Percentiles rank a stretch among this genome's conserved stretches.
These are phyloP conservation scores for Saccopteryx leptura DNA, from an alignment of 2,113 vertebrate species.

Conservation along the genomic window DNA sequence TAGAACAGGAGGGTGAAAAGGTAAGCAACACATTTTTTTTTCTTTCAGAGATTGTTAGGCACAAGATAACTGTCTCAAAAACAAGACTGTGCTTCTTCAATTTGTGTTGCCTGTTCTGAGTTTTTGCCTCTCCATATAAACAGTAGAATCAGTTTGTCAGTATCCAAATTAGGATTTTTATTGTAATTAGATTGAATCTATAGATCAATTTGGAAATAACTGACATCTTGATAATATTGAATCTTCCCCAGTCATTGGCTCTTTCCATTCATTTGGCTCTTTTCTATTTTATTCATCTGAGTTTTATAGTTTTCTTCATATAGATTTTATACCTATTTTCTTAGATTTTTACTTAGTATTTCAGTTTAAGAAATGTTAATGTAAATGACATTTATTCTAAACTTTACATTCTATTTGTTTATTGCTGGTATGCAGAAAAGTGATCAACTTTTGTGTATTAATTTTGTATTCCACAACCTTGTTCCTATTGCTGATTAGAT, in stretches of 20 bases:
- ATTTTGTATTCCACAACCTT: neutral
- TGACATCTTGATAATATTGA: neutral
- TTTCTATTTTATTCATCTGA: neutral
- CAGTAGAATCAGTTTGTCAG: neutral
- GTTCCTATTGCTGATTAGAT: neutral
- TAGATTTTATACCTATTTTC: neutral
- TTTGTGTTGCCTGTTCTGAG: neutral
- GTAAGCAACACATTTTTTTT: constrained; percentile 61
- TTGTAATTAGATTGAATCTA: neutral
- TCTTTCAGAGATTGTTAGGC: neutral
- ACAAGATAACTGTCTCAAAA: constrained; percentile 45
- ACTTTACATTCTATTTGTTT: neutral
- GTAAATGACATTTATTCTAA: neutral
- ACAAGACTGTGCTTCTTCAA: neutral
- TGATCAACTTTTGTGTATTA: neutral
- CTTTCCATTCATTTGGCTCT: neutral
- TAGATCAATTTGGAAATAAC: neutral
- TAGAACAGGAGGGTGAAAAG: neutral
- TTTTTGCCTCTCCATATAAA: neutral
- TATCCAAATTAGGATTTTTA: neutral
- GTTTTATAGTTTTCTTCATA: neutral
- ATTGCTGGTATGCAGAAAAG: neutral
- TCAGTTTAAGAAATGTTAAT: neutral
- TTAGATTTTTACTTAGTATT: neutral
- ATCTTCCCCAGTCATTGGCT: neutral